These are phyloP conservation scores for Anagyrus pseudococci DNA, from an alignment of 2,888 invertebrate genomes.

Conservation along the genomic window DNA sequence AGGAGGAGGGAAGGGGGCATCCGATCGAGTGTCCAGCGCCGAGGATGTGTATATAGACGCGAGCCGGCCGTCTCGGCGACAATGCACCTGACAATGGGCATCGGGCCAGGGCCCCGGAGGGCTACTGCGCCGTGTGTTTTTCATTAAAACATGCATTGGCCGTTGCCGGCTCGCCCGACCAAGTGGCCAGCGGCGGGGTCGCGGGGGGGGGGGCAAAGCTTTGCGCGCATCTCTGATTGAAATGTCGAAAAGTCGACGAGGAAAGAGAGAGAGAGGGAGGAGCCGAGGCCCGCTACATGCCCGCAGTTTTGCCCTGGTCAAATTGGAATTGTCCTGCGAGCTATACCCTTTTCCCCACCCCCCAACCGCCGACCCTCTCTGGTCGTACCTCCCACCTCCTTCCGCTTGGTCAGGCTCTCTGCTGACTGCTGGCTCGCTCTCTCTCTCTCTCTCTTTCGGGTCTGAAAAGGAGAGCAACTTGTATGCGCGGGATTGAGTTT, in stretches of 20 bases:
- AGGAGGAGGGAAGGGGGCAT: constrained; percentile 54
- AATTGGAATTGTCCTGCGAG: constrained; percentile 58
- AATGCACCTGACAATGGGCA: constrained; percentile 57
- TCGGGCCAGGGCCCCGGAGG: too few species aligned
- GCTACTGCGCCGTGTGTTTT: constrained; percentile 54
- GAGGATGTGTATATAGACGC: too few species aligned
- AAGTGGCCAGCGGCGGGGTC: constrained; percentile 9
- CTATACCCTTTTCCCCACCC: too few species aligned
- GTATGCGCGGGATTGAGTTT: constrained; percentile 53
- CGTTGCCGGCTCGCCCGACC: constrained; percentile 1
- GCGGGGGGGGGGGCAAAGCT: constrained; percentile 2
- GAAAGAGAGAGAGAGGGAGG: too few species aligned
- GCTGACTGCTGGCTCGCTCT: too few species aligned
- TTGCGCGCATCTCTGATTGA: constrained; percentile 56
- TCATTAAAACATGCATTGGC: constrained; percentile 61
- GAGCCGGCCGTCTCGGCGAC: constrained; percentile 57
- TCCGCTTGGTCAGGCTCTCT: too few species aligned
- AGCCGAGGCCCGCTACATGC: constrained; percentile 20
- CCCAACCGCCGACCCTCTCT: too few species aligned
- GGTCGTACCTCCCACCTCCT: too few species aligned
- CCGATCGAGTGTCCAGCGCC: too few species aligned
- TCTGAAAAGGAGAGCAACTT: constrained; percentile 58
- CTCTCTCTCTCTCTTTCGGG: too few species aligned
- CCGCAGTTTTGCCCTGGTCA: constrained; percentile 44
- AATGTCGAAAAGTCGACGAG: constrained; percentile 60